Base-by-base conservation (phyloP, 2,888 invertebrate genomes). In the Andrena fulva region DNA sequence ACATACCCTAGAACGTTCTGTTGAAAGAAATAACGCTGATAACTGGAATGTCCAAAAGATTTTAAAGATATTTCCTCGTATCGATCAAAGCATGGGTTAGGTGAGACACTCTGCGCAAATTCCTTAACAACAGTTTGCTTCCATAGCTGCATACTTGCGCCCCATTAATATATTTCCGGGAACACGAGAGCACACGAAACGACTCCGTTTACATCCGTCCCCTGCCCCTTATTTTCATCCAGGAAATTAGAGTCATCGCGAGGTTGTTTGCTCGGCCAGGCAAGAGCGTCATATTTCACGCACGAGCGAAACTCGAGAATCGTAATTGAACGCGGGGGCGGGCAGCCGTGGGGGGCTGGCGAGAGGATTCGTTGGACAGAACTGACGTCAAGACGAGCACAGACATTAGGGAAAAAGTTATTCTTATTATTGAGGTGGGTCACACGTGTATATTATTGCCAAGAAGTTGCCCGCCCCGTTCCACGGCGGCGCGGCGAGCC, bases 391-490 rank as follows among this genome's bases (percentile, higher is more conserved):
- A 77, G 82, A 66, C 33, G 82, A 79, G 62, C 70, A 56, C 72
- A 35, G 66, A 68, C 77, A 81, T 84, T 84, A 84, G 80, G 84
- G 81, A 80, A 82, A 80, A 85, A 89, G 85, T 87, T 88, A 83
- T 86, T 87, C 84, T 87, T 91, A 89, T 90, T 88, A 89, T 86
- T 84, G 84, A 85, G 85, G 74, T 79, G 69, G 85, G 87, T 81
- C 87, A 85, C 91, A 91, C 89, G 90, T 91, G 90, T 90, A 90
- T 90, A 91, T 91, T 91, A 91, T 91, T 89, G 90, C 89, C 89
- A 77, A 87, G 88, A 90, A 89, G 87, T 89, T 89, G 88, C 86
- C 87, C 63, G 10, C 1, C 33, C 71, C 56, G 62, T 77, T 64
- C 59, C 59, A 27, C 70, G 71, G 64, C 67, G 68, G n/a, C n/a